These are phyloP conservation scores for Rostratula benghalensis DNA, from an alignment of 2,113 vertebrate genomes.

Conservation along the genomic window DNA sequence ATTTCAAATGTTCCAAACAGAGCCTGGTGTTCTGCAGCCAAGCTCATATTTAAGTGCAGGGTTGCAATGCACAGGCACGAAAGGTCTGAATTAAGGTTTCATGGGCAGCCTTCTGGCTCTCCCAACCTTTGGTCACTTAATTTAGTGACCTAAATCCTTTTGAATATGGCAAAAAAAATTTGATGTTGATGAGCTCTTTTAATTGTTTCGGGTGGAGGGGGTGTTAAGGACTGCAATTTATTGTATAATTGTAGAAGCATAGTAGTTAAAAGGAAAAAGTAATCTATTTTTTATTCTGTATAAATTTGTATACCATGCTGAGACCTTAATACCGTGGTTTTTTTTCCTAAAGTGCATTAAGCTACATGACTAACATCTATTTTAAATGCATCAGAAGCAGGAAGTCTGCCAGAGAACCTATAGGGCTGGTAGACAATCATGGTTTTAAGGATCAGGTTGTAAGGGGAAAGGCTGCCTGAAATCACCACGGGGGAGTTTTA, in stretches of 20 bases:
- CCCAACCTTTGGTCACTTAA: background rate
- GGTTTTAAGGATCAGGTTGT: background rate
- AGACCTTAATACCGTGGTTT: background rate
- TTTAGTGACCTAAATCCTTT: background rate
- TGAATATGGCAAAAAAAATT: background rate
- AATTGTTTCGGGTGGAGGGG: background rate
- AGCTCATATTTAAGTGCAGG: background rate
- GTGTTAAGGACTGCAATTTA: background rate
- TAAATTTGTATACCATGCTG: background rate
- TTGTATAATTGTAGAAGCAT: background rate
- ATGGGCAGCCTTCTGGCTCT: background rate
- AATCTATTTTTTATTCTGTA: background rate
- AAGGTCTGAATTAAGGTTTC: conserved; percentile 1
- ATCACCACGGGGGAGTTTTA: background rate
- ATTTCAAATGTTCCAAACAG: background rate
- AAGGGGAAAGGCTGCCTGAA: background rate
- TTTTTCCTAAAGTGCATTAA: background rate
- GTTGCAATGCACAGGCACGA: background rate
- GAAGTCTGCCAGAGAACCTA: background rate
- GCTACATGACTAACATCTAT: background rate
- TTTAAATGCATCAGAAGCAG: background rate
- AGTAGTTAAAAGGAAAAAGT: background rate
- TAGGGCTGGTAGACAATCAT: background rate
- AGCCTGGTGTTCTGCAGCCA: background rate
- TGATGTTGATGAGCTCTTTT: background rate